Evolutionary conservation across 2,888 invertebrate species (phyloP), one percentile per base, ranked within the genome.

Genomic region (Tridacna crocea): DNA sequence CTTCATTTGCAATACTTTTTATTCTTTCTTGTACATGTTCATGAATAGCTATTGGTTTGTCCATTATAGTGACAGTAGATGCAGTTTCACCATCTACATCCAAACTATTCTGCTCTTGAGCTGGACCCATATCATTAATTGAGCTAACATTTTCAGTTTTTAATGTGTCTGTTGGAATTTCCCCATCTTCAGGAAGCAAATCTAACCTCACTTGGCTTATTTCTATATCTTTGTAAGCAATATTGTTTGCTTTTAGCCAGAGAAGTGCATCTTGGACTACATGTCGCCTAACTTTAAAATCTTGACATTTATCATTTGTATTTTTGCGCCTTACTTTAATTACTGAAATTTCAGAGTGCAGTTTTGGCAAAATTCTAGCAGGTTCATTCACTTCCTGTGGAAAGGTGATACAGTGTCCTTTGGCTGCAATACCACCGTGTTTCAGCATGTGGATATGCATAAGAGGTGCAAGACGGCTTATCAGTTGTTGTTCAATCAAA

Each of bases 321-420:
- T 84, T 80, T 27, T 65, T 66, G 72, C 68, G 82, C 72, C 80
- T 51, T 13, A 77, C 80, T 47, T 63, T 74, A 13, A 84, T 36
- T 27, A 84, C 76, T 63, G 73, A 74, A 51, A 82, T 82, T 72
- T 81, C 81, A 47, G 75, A 51, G 22, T 81, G 76, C 6, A 84
- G 63, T 74, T 61, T 74, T 72, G 72, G 79, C 17, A 77, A 61
- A 15, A 82, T 74, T 48, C 65, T 17, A 6, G 82, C 83, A 47
- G 83, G 82, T 72, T 86, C 82, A 76, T 83, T 80, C 13, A 86
- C 55, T 15, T 79, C 80, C 66, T 86, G 83, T 3, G 83, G 85
- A 72, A 85, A 85, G 3, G 85, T 77, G 10, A 86, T 84, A 76
- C 84, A 85, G 46, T 84, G 82, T 24, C 86, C 82, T 61, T 70